Evolutionary conservation across 2,888 invertebrate genomes (phyloP), one percentile per base, ranked within the genome.

Genomic region (Agrochola lychnidis): DNA sequence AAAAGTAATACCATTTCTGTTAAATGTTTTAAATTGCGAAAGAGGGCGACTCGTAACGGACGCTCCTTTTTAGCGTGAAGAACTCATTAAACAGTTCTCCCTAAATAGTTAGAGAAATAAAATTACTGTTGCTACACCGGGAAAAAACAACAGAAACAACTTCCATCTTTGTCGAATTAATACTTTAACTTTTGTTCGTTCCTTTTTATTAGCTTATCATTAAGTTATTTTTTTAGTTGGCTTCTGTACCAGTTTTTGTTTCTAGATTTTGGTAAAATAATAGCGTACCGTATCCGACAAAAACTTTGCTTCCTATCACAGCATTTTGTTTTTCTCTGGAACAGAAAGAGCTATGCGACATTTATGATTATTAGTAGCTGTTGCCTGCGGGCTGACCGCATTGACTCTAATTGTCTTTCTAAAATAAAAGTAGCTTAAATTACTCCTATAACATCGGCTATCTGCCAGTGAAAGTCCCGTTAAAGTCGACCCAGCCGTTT

Each of bases 71-170:
- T 73, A 84, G 75, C 76, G 68, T 77, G 72, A 81, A 68, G 77
- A 79, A 83, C 81, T 86, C 88, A 86, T 87, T 86, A 84, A 83
- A 88, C 76, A 76, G 77, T 72, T 81, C 75, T 64, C 83, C 81
- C 76, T 81, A 78, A 86, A 88, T 86, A 88, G 86, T 83, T 73
- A 76, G 70, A 70, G 71, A 86, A 83, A 84, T 88, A 84, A 87
- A 86, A 86, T 86, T 67, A 81, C 76, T 74, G 75, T 84, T 82
- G 73, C 80, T 77, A 69, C 71, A 76, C 53, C 61, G 76, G 61
- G 53, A 86, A 79, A 78, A 79, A 83, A 86, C 81, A 88, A 83
- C 73, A 66, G 62, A 75, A 84, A 78, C 75, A 84, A 87, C 68
- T 82, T 66, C 73, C 73, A 73, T 84, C 69, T 72, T 79, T 75